A percentile compares a stretch with the other conserved stretches of the same genome.
Evolutionary conservation across 2,888 invertebrate genomes (phyloP).

Genomic region (Azorinus chamasolen): DNA sequence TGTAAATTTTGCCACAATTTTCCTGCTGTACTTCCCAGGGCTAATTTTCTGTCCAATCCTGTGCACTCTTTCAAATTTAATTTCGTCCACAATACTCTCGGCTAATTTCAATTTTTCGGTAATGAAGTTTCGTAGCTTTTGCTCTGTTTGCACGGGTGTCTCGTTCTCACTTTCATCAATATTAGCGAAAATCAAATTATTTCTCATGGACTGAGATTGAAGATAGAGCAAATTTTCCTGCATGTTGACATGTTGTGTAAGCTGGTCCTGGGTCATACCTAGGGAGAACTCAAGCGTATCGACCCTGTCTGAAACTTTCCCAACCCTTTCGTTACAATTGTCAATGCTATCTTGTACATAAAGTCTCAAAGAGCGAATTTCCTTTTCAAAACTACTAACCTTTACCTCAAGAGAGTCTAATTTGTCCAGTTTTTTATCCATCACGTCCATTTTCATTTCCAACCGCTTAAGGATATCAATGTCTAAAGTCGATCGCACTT

Average conservation of each 20-base stretch:
- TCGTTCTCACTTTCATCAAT: constrained; percentile 7
- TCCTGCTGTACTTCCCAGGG: not conserved
- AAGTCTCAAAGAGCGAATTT: not conserved
- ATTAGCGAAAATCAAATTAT: constrained; percentile 16
- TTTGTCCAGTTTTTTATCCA: constrained; percentile 17
- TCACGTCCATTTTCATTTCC: constrained; percentile 4
- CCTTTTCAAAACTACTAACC: constrained; percentile 18
- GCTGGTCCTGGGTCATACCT: constrained; percentile 13
- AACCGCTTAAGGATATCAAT: constrained; percentile 6
- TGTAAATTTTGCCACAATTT: constrained; percentile 4
- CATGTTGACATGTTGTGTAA: constrained; percentile 14
- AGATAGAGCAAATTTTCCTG: constrained; percentile 1
- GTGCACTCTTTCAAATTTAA: not conserved
- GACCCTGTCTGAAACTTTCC: constrained; percentile 10
- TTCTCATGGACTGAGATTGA: constrained; percentile 19
- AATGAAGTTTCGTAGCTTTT: not conserved
- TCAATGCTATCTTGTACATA: constrained; percentile 9
- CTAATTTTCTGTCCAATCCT: not conserved
- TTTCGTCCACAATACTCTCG: no score
- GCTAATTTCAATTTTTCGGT: no score
- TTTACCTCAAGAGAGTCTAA: constrained; percentile 14
- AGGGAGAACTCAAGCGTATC: constrained; percentile 22
- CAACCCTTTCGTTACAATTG: constrained; percentile 2
- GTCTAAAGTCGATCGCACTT: not conserved
- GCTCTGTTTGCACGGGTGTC: not conserved